Evolutionary conservation across 2,797 vertebrate species (phyloP).

Genomic region (Spinus olivaceus): DNA sequence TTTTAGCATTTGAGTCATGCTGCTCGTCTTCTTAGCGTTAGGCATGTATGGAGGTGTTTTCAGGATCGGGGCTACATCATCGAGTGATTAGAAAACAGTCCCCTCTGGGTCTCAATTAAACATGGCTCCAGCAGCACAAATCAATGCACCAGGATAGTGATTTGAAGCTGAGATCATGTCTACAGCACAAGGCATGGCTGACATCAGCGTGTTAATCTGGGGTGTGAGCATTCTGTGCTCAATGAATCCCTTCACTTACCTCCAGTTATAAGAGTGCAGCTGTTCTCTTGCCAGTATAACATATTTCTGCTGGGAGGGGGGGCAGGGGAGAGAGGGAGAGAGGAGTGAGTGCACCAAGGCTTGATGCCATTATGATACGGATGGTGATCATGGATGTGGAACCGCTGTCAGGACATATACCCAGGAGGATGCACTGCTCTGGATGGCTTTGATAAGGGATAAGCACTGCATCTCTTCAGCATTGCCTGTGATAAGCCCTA

Average conservation of each 20-base stretch:
- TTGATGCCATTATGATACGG: background rate
- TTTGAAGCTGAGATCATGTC: constrained; percentile 58
- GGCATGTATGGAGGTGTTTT: constrained; percentile 49
- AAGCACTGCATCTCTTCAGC: background rate
- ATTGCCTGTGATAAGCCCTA: background rate
- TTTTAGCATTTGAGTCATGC: constrained; percentile 49
- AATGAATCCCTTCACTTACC: background rate
- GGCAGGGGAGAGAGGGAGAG: background rate
- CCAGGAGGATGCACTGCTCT: background rate
- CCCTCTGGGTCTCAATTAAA: constrained; percentile 60
- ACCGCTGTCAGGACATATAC: background rate
- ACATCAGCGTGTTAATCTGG: constrained; percentile 33
- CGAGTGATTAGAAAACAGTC: constrained; percentile 43
- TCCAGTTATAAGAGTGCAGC: background rate
- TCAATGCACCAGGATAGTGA: background rate
- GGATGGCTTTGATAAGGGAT: background rate
- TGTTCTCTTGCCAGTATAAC: constrained; percentile 20
- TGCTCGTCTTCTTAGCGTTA: constrained; percentile 32
- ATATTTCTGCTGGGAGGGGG: background rate
- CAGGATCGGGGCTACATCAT: constrained; percentile 1
- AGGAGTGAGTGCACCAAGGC: background rate
- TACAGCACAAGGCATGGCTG: constrained; percentile 10
- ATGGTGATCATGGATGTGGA: background rate
- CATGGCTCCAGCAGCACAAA: constrained; percentile 45
- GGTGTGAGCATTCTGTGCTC: background rate